Evolutionary conservation across 2,888 invertebrate genomes (phyloP), one percentile per base, ranked within the genome.

Genomic region (Leptinotarsa tumamoca): DNA sequence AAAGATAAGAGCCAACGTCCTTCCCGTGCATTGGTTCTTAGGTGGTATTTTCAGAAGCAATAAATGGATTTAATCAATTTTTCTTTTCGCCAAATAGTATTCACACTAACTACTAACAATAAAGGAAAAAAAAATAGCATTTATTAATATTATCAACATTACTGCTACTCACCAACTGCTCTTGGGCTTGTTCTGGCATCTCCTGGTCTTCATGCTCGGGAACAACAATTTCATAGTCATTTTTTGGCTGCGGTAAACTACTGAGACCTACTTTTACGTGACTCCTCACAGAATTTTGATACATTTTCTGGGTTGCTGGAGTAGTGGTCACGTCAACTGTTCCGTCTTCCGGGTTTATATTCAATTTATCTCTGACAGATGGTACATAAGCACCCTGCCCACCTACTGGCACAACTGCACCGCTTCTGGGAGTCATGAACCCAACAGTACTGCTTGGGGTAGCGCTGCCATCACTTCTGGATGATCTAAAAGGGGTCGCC

Each of bases 211-310:
- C 94, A 72, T 93, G 92, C 78, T 98, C 98, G 0, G 98, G 98
- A 17, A 98, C 96, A 61, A 99, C 98, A 84, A 99, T 98, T 90
- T 99, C 99, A 88, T 98, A 99, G 89, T 99, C 99, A 87, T 99
- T 99, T 82, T 95, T 95, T 0, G 99, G 99, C 1, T 92, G 89
- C 2, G 99, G 99, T 75, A 99, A 90, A 0, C 93, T 90, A 33
- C 94, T 93, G 43, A 99, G 90, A 0, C 96, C 95, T 79, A 92
- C 92, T 63, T 94, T 93, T 27, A 98, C 90, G 72, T 95, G 92
- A 72, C 94, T 93, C 85, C 94, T 95, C 51, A 91, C 80, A 87
- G 92, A 93, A 85, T 93, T 93, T 80, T 95, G 94, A 82, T 92
- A 90, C 82, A 92, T 92, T 83, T 92, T 91, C 68, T 91, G 91